Percentiles rank a stretch among this genome's conserved stretches.
Evolutionary conservation across 2,888 invertebrate genomes (phyloP).

Genomic region (Fissipunctia ypsillon): DNA sequence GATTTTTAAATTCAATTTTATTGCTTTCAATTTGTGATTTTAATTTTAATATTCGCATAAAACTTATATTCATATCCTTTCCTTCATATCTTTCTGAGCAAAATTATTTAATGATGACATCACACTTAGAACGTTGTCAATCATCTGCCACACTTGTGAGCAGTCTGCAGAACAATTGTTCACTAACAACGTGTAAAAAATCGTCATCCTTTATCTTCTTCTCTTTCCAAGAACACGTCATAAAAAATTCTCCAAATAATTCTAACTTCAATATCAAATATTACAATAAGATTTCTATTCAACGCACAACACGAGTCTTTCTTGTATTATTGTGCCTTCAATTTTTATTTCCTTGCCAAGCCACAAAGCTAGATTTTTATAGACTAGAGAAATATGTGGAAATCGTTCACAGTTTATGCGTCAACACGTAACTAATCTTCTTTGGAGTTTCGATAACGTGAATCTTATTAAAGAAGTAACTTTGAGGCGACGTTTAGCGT

Average conservation of each 20-base stretch:
- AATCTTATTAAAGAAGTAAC: constrained; percentile 56
- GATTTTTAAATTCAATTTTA: constrained; percentile 30
- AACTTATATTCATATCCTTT: not conserved
- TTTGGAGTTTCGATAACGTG: constrained; percentile 55
- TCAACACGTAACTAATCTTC: constrained; percentile 65
- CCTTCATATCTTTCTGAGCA: no score
- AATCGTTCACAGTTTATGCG: constrained; percentile 58
- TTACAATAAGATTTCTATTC: constrained; percentile 43
- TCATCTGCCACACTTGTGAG: not conserved
- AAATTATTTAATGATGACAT: not conserved
- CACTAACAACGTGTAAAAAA: not conserved
- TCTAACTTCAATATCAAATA: constrained; percentile 26
- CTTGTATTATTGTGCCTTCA: constrained; percentile 48
- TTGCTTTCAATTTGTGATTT: constrained; percentile 24
- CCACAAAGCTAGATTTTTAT: constrained; percentile 47
- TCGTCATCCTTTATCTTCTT: not conserved
- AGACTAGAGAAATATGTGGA: constrained; percentile 51
- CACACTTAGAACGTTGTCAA: not conserved
- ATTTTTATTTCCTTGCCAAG: constrained; percentile 50
- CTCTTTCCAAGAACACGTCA: not conserved
- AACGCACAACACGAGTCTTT: constrained; percentile 27
- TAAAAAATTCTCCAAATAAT: constrained; percentile 11
- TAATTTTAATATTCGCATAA: constrained; percentile 10
- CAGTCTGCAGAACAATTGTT: not conserved
- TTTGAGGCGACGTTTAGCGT: constrained; percentile 41